These are phyloP conservation scores for Diglossa cyanea DNA, from an alignment of 2,797 vertebrate species.

Conservation along the genomic window DNA sequence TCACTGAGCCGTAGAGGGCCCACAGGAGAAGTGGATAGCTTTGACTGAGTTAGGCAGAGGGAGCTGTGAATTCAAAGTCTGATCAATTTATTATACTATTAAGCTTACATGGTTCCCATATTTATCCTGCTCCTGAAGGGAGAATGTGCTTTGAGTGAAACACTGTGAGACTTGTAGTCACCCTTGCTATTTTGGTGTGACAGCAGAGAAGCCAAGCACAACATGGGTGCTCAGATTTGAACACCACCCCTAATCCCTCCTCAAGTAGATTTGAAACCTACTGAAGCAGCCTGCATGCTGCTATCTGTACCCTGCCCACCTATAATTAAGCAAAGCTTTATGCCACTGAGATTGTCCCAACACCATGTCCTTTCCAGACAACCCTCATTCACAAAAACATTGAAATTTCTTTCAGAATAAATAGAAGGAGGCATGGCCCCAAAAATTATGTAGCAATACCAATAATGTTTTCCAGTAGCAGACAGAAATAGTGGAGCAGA, in stretches of 20 bases:
- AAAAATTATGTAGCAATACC: background rate
- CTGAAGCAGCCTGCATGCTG: background rate
- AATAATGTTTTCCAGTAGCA: background rate
- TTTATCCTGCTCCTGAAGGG: background rate
- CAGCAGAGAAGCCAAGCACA: background rate
- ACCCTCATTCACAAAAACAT: background rate
- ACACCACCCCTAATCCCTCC: too few relatives aligned
- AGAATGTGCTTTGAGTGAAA: background rate
- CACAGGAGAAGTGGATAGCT: background rate
- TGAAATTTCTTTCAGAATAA: background rate
- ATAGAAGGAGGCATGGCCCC: background rate
- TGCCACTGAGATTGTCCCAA: background rate
- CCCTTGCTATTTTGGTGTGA: background rate
- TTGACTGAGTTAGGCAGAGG: background rate
- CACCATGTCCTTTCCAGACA: background rate
- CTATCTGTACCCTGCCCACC: background rate
- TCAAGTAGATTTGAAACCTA: background rate
- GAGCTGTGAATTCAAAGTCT: background rate
- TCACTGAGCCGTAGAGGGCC: background rate
- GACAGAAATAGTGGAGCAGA: background rate
- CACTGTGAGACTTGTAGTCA: background rate
- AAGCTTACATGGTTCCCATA: rapidly evolving
- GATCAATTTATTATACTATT: background rate
- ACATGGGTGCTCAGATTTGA: background rate
- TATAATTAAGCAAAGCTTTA: background rate